phyloP scores from a whole-genome alignment of 2,888 invertebrate genomes.

The Oligia fasciuncula region DNA sequence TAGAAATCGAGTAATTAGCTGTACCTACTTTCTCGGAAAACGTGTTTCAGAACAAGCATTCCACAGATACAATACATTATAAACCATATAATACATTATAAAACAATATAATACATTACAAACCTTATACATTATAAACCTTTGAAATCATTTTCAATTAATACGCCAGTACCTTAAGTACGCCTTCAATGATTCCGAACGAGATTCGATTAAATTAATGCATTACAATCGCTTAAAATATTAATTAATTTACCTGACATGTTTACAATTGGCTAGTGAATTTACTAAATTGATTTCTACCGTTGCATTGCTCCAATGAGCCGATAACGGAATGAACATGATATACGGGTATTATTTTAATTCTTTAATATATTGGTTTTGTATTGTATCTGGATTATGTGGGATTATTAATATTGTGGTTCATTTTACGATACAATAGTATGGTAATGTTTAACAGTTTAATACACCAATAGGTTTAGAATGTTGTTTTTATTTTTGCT shows the following conservation, averaged over 20 bases:
- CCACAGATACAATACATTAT: slow-evolving; percentile 1
- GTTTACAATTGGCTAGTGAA: slow-evolving; percentile 60
- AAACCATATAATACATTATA: too few relatives aligned
- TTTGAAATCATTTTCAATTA: slow-evolving; percentile 33
- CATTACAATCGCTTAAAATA: slow-evolving; percentile 66
- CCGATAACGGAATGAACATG: slow-evolving; percentile 50
- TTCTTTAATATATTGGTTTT: slow-evolving; percentile 42
- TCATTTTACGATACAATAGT: slow-evolving; percentile 8
- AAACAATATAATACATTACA: not conserved
- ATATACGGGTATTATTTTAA: slow-evolving; percentile 43
- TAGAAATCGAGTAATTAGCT: not conserved
- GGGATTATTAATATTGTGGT: slow-evolving; percentile 17
- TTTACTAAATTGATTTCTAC: slow-evolving; percentile 59
- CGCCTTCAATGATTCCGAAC: slow-evolving; percentile 34
- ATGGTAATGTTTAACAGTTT: slow-evolving; percentile 3
- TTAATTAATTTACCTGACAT: slow-evolving; percentile 68
- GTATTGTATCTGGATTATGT: slow-evolving; percentile 15
- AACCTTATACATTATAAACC: slow-evolving; percentile 16
- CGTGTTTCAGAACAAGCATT: not conserved
- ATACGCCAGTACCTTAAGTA: slow-evolving; percentile 48
- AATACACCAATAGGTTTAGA: too few relatives aligned
- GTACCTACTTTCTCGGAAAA: not conserved
- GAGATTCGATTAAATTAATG: slow-evolving; percentile 58
- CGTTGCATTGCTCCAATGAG: slow-evolving; percentile 48
- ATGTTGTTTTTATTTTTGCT: too few relatives aligned